Base-by-base conservation (phyloP, 1,140 invertebrate genomes). In the Drosophila sturtevanti region DNA sequence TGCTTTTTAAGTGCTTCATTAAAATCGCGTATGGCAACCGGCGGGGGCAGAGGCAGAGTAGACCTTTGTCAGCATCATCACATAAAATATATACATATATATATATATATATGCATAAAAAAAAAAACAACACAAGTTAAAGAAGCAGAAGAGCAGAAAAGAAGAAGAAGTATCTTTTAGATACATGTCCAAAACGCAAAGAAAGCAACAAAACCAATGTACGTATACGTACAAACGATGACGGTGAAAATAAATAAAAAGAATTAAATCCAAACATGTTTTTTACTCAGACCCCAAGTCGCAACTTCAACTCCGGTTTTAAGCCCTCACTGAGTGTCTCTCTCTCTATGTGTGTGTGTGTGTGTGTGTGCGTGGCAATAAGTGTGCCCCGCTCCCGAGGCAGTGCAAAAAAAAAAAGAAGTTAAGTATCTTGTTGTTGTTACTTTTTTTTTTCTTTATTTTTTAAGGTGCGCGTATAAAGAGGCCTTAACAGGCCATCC, bases 1-100 rank as follows among this genome's bases (percentile, higher is more conserved):
- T 87, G 84, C 79, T 89, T 87, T 87, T 89, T 89, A 87, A 87
- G 84, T 84, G 84, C 84, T 87, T 87, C 84, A 87, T 89, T 89
- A 87, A 87, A 87, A 89, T 80, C 84, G 84, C 84, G 82, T 89
- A 89, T 75, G 84, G 71, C 74, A 51, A 66, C 68, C 72, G 68
- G 63, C 7, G 63, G 35, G 35, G 31, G 22, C 12, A 66, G 69
- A 64, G n/a, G n/a, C 63, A 34, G 35, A 65, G 62, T 58, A 86
- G 82, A 87, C 82, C 82, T 86, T 87, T 87, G 79, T 89, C 84
- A 87, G 79, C 84, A 77, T 87, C 84, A 82, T 89, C 84, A 77
- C 66, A 72, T 74, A 70, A 69, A 72, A 85, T 61, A 66, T 48
- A 70, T 24, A 24, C 24, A 24, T 31, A 31, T 6, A 31, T 31